Evolutionary conservation across 2,797 vertebrate species (phyloP).

Genomic region (Eulemur albifrons): DNA sequence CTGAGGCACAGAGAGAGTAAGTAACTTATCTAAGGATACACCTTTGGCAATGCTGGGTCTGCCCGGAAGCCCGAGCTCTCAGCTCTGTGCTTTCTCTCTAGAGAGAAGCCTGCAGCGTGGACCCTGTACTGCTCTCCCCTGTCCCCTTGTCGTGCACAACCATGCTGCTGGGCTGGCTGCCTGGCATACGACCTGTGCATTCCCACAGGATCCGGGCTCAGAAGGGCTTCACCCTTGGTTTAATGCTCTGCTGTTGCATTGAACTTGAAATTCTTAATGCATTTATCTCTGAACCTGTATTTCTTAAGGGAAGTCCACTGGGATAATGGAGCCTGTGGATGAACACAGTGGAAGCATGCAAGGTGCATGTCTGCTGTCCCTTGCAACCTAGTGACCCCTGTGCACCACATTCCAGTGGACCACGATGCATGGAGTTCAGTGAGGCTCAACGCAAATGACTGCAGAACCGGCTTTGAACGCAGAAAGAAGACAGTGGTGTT

Average conservation of each 20-base stretch:
- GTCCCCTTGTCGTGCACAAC: fast-evolving
- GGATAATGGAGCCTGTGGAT: background rate
- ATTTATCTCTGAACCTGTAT: background rate
- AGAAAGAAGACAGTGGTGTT: no score
- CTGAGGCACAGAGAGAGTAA: background rate
- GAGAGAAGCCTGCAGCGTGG: background rate
- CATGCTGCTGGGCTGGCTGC: background rate
- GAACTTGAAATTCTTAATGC: background rate
- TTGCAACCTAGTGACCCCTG: background rate
- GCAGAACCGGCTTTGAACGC: background rate
- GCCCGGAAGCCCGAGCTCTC: background rate
- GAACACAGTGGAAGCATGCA: no score
- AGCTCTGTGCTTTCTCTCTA: background rate
- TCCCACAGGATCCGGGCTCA: background rate
- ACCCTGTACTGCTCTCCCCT: fast-evolving
- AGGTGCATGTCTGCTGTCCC: background rate
- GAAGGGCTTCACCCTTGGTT: background rate
- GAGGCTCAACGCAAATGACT: background rate
- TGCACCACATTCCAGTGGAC: background rate
- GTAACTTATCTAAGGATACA: background rate
- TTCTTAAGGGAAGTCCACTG: background rate
- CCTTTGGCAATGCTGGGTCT: background rate
- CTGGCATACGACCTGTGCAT: background rate
- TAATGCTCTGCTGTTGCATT: background rate
- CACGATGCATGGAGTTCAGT: background rate